Base-by-base conservation (phyloP, 23 tunicate species). In the Halocynthia roretzi region DNA sequence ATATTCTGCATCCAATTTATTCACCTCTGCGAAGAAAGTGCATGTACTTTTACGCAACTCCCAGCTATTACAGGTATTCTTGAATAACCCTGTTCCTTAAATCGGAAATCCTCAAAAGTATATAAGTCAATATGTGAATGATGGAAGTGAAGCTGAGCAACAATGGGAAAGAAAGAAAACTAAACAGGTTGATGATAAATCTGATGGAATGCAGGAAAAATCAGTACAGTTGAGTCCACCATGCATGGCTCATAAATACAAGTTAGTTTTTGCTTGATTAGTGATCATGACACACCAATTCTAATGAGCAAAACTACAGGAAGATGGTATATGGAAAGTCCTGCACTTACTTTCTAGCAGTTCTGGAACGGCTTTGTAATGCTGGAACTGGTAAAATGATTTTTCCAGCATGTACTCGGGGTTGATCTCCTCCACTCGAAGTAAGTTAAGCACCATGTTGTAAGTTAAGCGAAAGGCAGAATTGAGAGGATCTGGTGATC, bases 351-450 rank as follows among this genome's bases (percentile, higher is more conserved):
- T 83, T 81, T 77, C 75, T 22, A 93, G 58, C 79, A 79, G 72
- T 10, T 84, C 94, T 14, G 98, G 98, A 52, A 93, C 91, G n/a
- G 89, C 86, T 54, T 83, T 83, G 72, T 80, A 93, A 76, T 93
- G 98, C 72, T 93, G 98, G 58, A 93, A 93, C 76, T 93, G 98
- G 71, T 93, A 93, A 71, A 93, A 93, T 6, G 98, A 93, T 58
- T 93, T 93, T 76, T 93, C 98, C 70, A 93, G 78, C 92, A 93
- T 87, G 66, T 83, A 93, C 71, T 93, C 98, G 6, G 98, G 98
- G 67, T 93, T 93, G 70, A 93, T 93, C 72, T 93, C 98, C 76
- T 93, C 94, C 54, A 93, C 93, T 6, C 98, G 86, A 7, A 93
- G 84, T 0, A 93, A 72, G 77, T 93, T 93, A 20, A 93, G 78